A percentile compares a stretch with the other conserved stretches of the same genome.
Evolutionary conservation across 2,113 vertebrate genomes (phyloP).

Genomic region (Aepyceros melampus): DNA sequence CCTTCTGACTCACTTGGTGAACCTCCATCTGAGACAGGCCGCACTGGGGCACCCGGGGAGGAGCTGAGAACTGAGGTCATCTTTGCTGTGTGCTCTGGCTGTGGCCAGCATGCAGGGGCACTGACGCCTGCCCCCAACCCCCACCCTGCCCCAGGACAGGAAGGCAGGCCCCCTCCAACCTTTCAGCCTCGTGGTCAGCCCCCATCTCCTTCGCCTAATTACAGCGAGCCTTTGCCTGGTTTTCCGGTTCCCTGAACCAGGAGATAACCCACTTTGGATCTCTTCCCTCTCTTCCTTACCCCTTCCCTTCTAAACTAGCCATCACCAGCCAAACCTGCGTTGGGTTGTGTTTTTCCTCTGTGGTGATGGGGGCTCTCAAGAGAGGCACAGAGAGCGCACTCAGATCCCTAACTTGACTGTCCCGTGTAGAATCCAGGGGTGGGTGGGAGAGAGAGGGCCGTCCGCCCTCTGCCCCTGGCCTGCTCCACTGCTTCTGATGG

Average conservation of each 20-base stretch:
- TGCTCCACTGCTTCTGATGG: background rate
- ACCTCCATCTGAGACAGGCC: background rate
- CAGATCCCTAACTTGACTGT: background rate
- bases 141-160: accelerated
- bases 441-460: accelerated
- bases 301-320: background rate
- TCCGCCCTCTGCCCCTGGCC: background rate
- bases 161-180: background rate
- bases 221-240: background rate
- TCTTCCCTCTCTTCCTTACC: no score
- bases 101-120: no score
- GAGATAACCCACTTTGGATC: background rate
- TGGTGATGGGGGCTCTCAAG: background rate
- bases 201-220: background rate
- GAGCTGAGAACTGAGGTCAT: background rate
- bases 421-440: background rate
- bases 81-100: background rate
- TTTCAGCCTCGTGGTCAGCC: accelerated
- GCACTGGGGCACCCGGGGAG: accelerated
- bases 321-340: background rate
- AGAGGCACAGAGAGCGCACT: background rate
- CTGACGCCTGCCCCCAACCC: background rate
- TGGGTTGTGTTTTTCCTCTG: background rate
- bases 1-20: background rate
- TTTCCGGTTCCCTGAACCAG: background rate